These are phyloP conservation scores for Nephrotoma appendiculata DNA, from an alignment of 2,888 invertebrate genomes.

Conservation along the genomic window DNA sequence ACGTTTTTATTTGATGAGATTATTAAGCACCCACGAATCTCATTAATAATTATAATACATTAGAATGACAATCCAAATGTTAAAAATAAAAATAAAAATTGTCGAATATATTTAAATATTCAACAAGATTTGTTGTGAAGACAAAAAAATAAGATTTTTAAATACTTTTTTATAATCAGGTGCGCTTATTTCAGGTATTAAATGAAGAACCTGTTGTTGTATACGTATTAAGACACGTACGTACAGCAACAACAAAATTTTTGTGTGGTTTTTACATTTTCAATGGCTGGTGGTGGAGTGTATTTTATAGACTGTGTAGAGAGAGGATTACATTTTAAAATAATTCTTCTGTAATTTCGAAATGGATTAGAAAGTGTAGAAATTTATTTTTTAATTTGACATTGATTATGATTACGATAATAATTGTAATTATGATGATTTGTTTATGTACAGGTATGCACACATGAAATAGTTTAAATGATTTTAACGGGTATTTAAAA, in stretches of 20 bases:
- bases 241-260: background rate
- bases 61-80: background rate
- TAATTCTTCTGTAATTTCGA: background rate
- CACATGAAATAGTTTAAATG: background rate
- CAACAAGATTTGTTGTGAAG: background rate
- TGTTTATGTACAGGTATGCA: background rate
- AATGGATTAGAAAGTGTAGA: background rate
- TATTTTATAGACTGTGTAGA: too few relatives aligned
- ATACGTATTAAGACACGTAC: background rate
- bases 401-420: background rate
- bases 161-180: background rate
- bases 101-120: background rate
- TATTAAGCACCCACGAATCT: background rate
- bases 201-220: background rate
- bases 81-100: background rate
- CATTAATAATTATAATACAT: background rate
- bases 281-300: background rate
- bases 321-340: background rate
- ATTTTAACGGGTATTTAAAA: background rate
- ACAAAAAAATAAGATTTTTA: background rate
- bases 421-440: background rate
- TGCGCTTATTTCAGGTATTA: background rate
- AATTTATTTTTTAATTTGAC: background rate
- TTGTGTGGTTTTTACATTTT: background rate
- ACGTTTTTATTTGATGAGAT: background rate